Base-by-base conservation (phyloP, 2,797 vertebrate species). In the Pseudochaenichthys georgianus region DNA sequence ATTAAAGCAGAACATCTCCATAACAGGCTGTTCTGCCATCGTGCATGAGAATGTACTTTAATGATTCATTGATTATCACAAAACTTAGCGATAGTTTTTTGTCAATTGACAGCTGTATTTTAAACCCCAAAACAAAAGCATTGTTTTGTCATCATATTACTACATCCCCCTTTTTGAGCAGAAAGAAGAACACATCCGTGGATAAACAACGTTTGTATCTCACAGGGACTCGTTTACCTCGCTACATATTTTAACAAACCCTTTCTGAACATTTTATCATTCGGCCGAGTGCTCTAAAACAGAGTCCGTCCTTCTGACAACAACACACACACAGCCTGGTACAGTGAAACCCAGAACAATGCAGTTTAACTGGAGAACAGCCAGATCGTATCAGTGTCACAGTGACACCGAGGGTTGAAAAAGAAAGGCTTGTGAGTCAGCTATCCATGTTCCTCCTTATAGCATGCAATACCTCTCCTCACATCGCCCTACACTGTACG, bases 301-400 rank as follows among this genome's bases (percentile, higher is more conserved):
- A 28, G 34, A 54, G 47, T 28, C 67, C 48, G 55, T 23, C 23
- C 46, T 50, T 67, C 52, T 67, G 46, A 65, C 43, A 57, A 58
- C 58, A 68, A 41, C 55, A 46, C 55, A 77, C 45, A 59, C 11
- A 65, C 62, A 64, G 51, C 19, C 17, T 58, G 70, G 57, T 13
- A 65, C 69, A 46, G 74, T 45, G 55, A 77, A 82, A 80, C 50
- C 78, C 64, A 64, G 69, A 89, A 90, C 84, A 91, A 89, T 87
- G 80, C 64, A 31, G 81, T 75, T 83, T 31, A 57, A 78, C 83
- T 81, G 86, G 76, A 84, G 54, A 11, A 13, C 43, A 21, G 70
- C 31, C 70, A 71, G 74, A 89, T 85, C 79, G 89, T 84, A 90
- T 92, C 88, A 45, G 51, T 81, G 72, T 85, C 75, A 64, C 2